Evolutionary conservation across 2,888 invertebrate genomes (phyloP).

Genomic region (Mythimna pallens): DNA sequence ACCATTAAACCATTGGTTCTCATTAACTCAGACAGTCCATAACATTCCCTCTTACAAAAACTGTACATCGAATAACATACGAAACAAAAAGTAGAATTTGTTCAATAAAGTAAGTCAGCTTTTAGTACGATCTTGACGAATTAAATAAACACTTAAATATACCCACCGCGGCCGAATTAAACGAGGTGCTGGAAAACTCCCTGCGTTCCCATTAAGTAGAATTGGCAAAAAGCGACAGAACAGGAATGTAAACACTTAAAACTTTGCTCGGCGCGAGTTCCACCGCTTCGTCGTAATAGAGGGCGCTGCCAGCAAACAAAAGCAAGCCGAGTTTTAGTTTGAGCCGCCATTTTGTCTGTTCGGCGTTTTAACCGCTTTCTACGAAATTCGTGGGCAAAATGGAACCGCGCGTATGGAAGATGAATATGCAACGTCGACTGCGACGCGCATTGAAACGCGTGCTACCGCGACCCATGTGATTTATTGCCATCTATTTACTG

Average conservation of each 20-base stretch:
- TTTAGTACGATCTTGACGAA: slow-evolving; percentile 74
- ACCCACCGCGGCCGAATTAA: slow-evolving; percentile 81
- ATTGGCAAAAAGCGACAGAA: slow-evolving; percentile 89
- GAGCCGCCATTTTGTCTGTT: slow-evolving; percentile 81
- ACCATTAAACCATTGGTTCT: not conserved
- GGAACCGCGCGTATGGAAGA: slow-evolving; percentile 81
- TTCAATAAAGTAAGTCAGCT: slow-evolving; percentile 63
- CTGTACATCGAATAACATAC: slow-evolving; percentile 41
- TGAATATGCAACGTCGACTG: slow-evolving; percentile 83
- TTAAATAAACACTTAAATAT: slow-evolving; percentile 83
- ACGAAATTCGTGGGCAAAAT: slow-evolving; percentile 78
- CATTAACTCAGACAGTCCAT: not conserved
- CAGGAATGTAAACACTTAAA: slow-evolving; percentile 90
- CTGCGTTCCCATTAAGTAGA: slow-evolving; percentile 86
- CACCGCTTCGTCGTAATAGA: slow-evolving; percentile 80
- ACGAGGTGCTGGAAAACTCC: slow-evolving; percentile 83
- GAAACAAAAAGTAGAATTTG: slow-evolving; percentile 56
- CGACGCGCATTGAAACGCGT: slow-evolving; percentile 71
- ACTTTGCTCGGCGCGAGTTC: slow-evolving; percentile 84
- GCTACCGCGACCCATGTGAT: slow-evolving; percentile 70
- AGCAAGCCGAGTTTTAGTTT: slow-evolving; percentile 83
- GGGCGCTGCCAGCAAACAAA: slow-evolving; percentile 87
- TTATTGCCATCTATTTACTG: slow-evolving; percentile 70
- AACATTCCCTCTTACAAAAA: slow-evolving; percentile 27
- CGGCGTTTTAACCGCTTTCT: slow-evolving; percentile 82